A percentile compares a stretch with the other conserved stretches of the same genome.
Evolutionary conservation across 2,888 invertebrate genomes (phyloP).

Genomic region (Oxystoma pomonae): DNA sequence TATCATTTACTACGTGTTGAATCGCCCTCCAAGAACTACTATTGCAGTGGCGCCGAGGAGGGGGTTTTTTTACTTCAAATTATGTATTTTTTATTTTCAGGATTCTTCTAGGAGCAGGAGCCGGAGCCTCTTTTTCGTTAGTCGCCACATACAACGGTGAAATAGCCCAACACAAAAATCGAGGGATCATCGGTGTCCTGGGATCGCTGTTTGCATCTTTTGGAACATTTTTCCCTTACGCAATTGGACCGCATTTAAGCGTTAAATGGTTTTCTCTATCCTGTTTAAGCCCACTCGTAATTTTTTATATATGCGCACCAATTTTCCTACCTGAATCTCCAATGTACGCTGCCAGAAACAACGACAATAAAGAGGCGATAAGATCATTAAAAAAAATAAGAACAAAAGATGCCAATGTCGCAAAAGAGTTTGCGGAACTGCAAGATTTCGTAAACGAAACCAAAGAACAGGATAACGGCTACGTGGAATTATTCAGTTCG

Average conservation of each 20-base stretch:
- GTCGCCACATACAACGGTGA: constrained; percentile 84
- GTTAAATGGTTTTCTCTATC: constrained; percentile 18
- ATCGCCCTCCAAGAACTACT: too few relatives aligned
- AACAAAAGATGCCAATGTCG: neutral
- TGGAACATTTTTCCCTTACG: constrained; percentile 23
- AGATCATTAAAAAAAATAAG: neutral
- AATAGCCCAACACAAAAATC: constrained; percentile 44
- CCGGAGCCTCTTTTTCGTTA: constrained; percentile 65
- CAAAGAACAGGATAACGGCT: neutral
- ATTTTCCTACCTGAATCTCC: constrained; percentile 30
- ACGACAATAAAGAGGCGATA: neutral
- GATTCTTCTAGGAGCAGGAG: constrained; percentile 58
- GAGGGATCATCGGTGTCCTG: neutral
- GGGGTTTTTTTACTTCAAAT: too few relatives aligned
- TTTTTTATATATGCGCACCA: constrained; percentile 20
- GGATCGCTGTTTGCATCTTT: constrained; percentile 60
- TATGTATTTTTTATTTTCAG: constrained; percentile 19
- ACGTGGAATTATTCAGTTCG: constrained; percentile 20
- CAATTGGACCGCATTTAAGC: constrained; percentile 26
- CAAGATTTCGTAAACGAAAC: neutral
- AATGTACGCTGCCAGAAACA: neutral
- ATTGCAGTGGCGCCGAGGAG: too few relatives aligned
- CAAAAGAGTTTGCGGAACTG: neutral
- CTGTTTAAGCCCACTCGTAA: constrained; percentile 19
- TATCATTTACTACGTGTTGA: too few relatives aligned